A percentile compares a stretch with the other conserved stretches of the same genome.
Evolutionary conservation across 2,113 vertebrate genomes (phyloP).

Genomic region (mouse (Mus musculus)): GRCm39 chr3:87543001-87543500

Average conservation of each 20-base stretch:
- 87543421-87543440: neutral
- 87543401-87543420: no score
- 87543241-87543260: neutral
- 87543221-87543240: neutral
- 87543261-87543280: neutral
- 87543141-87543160: neutral
- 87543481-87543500: neutral
- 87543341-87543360: no score
- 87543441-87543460: neutral
- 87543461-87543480: neutral
- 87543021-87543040: neutral
- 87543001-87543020: neutral
- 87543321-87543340: neutral
- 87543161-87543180: neutral
- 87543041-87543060: neutral
- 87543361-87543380: no score
- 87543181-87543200: neutral
- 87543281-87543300: neutral
- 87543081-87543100: neutral
- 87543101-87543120: neutral
- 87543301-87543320: neutral
- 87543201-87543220: neutral
- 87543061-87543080: neutral
- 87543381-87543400: no score
- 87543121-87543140: neutral